Evolutionary conservation across 2,797 vertebrate genomes (phyloP), one percentile per base, ranked within the genome.

Genomic region (Rhynchonycteris naso): DNA sequence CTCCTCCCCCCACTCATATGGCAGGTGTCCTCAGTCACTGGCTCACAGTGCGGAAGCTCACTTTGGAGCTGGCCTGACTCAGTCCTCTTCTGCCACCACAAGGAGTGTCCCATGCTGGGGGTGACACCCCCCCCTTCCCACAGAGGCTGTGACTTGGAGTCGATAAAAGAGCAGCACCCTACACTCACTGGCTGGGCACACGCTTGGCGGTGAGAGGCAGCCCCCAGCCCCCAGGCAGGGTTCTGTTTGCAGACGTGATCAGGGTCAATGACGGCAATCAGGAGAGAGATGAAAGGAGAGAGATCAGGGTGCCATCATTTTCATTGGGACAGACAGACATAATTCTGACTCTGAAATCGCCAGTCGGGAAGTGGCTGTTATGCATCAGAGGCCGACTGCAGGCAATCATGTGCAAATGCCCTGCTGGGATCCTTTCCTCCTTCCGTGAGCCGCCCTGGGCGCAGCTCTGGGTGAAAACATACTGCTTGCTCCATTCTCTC

Each of bases 271-370:
- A 30, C 35, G 88, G 88, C 84, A 75, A 63, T 90, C 76, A 79
- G 78, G 38, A 83, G 52, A 71, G 81, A 96, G 78, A 93, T 86
- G 82, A 94, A 91, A 95, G 80, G 80, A 79, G 93, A 91, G 81
- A 56, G 33, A 33, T 6, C 58, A 75, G 74, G 83, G 89, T 56
- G 83, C 30, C 13, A 1, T 38, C 16, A 6, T 69, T 58, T 76
- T 95, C 72, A 26, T 19, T 26, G 74, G 47, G 38, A 75, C 35
- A 4, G 74, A 75, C 35, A 4, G 74, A 76, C 19, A 4, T 47
- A 58, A 88, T 86, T 83, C 86, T 65, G 81, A 59, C 74, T 88
- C 69, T 63, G 82, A 72, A 54, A 38, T n/a, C 11, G 12, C 61
- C n/a, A 21, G 50, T 52, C 74, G n/a, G 26, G 50, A 58, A 28